Base-by-base conservation (phyloP, 2,113 vertebrate genomes). In the Shinisaurus crocodilurus region DNA sequence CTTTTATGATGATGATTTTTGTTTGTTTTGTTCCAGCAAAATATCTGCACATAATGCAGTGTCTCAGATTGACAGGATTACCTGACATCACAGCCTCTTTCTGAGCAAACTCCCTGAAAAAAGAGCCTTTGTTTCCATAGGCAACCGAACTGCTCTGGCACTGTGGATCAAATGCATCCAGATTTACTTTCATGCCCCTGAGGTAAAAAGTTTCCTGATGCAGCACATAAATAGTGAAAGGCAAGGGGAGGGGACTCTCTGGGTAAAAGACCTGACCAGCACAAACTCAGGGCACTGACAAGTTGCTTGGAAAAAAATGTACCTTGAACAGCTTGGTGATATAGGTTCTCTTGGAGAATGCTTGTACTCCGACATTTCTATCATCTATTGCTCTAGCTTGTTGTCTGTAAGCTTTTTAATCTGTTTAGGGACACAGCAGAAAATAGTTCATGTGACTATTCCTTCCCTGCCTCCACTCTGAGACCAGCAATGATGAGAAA, bases 121-220 rank as follows among this genome's bases (percentile, higher is more conserved):
- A 76, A 54, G 15, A 96, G 76, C 72, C 89, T 96, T 95, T 96
- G 96, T 97, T 97, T 97, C 96, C 95, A 93, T 89, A 90, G 96
- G 96, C 97, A 97, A 97, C 95, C 79, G 89, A 90, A 86, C 90
- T 79, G 23, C 92, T 88, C 20, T 91, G 89, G 90, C 91, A 89
- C 90, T 57, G 1, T 65, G 95, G 94, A 96, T 96, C 86, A 92
- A 86, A 95, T 90, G 77, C 81, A 48, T 92, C 92, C 15, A 70
- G 95, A 94, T 91, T 96, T 95, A 92, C 94, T 97, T 95, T 94
- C 85, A 75, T 95, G 93, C 90, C 95, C 92, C 93, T 40, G 87
- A 97, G 96, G 95, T 96, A 96, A 97, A 95, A 93, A 95, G 93
- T 94, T 94, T 91, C 95, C 89, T 93, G 94, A 94, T 95, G 95